A percentile compares a stretch with the other conserved stretches of the same genome.
phyloP scores from a whole-genome alignment of 2,888 invertebrate genomes.

The Cantharis rustica region DNA sequence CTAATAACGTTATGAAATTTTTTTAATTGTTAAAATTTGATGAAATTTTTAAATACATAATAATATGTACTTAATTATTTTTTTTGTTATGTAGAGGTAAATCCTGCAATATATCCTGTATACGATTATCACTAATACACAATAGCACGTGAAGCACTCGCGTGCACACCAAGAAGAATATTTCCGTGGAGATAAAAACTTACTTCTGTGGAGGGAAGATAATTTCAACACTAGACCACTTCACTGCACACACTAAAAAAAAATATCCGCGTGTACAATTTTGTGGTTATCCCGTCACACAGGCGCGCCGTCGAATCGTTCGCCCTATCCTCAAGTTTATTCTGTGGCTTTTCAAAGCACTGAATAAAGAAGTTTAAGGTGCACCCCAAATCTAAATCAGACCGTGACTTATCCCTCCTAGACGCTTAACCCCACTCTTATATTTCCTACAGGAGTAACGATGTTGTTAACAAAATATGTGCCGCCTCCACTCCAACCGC shows the following conservation, averaged over 20 bases:
- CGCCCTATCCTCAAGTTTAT: constrained; percentile 56
- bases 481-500: constrained; percentile 44
- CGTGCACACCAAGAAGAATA: constrained; percentile 14
- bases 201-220: constrained; percentile 50
- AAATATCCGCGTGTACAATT: constrained; percentile 45
- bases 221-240: constrained; percentile 48
- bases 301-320: constrained; percentile 56
- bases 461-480: constrained; percentile 41
- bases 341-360: constrained; percentile 57
- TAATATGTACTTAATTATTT: neutral
- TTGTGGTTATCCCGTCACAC: constrained; percentile 51
- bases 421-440: constrained; percentile 35
- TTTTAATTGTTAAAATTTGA: neutral
- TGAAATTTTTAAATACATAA: neutral
- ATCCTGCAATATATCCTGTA: constrained; percentile 31
- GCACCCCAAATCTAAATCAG: constrained; percentile 54
- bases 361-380: constrained; percentile 54
- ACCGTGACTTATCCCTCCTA: constrained; percentile 50
- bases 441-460: constrained; percentile 33
- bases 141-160: constrained; percentile 29
- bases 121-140: constrained; percentile 31
- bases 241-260: constrained; percentile 48
- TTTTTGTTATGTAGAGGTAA: neutral
- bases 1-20: neutral
- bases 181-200: constrained; percentile 34